A percentile compares a stretch with the other conserved stretches of the same genome.
phyloP scores from a whole-genome alignment of 2,113 vertebrate genomes.

The Sphyrna mokarran region DNA sequence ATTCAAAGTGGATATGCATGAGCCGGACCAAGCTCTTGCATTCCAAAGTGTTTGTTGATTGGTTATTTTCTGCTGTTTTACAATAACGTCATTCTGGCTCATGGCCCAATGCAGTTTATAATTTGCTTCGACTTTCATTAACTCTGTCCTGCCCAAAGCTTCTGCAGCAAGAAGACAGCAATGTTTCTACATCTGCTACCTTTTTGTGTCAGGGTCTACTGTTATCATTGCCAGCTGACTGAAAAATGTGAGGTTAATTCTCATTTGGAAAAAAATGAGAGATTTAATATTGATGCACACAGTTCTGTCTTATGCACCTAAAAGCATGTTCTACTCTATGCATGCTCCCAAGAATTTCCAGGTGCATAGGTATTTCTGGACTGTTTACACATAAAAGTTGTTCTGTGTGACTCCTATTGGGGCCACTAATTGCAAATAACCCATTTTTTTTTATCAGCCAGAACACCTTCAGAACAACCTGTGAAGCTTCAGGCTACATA shows the following conservation, averaged over 20 bases:
- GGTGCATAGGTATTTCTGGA: neutral
- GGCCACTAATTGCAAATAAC: neutral
- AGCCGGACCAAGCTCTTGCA: neutral
- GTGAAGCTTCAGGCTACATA: neutral
- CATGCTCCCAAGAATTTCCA: neutral
- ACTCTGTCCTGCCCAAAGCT: neutral
- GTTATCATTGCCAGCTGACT: neutral
- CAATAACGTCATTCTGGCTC: constrained; percentile 16
- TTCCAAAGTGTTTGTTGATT: constrained; percentile 12
- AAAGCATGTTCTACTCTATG: neutral
- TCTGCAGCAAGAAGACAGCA: neutral
- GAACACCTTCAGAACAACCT: neutral
- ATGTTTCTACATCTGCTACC: neutral
- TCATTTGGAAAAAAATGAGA: neutral
- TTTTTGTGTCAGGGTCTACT: neutral
- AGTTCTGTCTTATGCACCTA: neutral
- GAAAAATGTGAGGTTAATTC: neutral
- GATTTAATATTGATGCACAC: neutral
- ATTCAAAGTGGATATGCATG: constrained; percentile 20
- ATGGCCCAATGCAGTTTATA: neutral
- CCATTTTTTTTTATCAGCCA: neutral
- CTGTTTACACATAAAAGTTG: too few species aligned
- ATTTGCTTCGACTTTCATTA: neutral
- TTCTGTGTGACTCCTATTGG: neutral
- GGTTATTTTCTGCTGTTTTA: constrained; percentile 24